Evolutionary conservation across 1,140 invertebrate species (phyloP).

Genomic region (Lucilia sericata): DNA sequence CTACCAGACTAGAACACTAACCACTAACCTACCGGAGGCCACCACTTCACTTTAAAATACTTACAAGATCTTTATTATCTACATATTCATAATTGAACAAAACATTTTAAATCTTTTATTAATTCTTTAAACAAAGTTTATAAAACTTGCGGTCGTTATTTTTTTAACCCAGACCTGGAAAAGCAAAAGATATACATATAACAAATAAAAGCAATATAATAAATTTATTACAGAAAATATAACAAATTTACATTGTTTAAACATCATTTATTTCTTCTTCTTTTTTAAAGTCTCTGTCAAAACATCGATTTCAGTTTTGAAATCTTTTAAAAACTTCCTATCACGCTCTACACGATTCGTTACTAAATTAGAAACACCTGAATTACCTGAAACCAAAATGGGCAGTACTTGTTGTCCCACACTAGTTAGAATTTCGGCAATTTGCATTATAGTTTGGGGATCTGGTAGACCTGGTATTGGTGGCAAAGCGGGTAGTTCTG

Average conservation of each 20-base stretch:
- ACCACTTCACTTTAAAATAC: background rate
- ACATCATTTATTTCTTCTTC: background rate
- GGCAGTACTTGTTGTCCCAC: slow-evolving; percentile 61
- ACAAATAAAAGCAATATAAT: background rate
- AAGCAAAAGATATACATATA: background rate
- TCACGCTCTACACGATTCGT: slow-evolving; percentile 53
- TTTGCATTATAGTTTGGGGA: slow-evolving; percentile 62
- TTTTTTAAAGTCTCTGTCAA: background rate
- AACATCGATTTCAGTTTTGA: slow-evolving; percentile 49
- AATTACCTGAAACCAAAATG: slow-evolving; percentile 57
- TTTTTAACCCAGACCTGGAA: slow-evolving; percentile 34
- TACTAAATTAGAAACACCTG: slow-evolving; percentile 50
- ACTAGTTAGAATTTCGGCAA: slow-evolving; percentile 60
- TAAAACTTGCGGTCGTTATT: background rate
- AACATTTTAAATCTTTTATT: background rate
- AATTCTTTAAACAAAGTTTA: background rate
- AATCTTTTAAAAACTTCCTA: slow-evolving; percentile 50
- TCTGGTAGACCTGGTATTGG: slow-evolving; percentile 63
- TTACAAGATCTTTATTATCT: background rate
- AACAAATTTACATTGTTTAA: background rate
- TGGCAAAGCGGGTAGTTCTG: background rate
- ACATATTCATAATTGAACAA: background rate
- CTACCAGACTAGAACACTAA: too few species aligned
- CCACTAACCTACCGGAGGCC: too few species aligned
- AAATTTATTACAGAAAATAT: background rate